Evolutionary conservation across 2,888 invertebrate species (phyloP).

Genomic region (Eurois occulta): DNA sequence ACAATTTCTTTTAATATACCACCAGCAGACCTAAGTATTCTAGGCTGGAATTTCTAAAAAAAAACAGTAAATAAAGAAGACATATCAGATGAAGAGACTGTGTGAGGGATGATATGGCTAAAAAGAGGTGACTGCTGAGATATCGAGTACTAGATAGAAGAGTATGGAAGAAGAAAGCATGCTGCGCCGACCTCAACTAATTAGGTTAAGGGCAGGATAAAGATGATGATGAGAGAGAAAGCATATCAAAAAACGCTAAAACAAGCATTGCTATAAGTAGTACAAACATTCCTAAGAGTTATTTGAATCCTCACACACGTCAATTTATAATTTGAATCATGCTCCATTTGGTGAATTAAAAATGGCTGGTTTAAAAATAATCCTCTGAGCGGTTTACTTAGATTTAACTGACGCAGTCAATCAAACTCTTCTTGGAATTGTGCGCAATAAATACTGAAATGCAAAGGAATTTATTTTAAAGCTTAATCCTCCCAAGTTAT

Average conservation of each 20-base stretch:
- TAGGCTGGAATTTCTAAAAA: background rate
- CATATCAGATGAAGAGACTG: background rate
- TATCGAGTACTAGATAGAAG: background rate
- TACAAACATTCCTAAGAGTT: background rate
- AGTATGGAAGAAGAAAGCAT: background rate
- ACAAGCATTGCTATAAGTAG: background rate
- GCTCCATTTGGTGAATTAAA: conserved; percentile 17
- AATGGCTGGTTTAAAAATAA: conserved; percentile 20
- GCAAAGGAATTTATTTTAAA: conserved; percentile 10
- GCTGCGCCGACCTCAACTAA: background rate
- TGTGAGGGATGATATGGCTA: background rate
- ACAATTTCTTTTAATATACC: background rate
- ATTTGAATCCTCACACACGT: conserved; percentile 17
- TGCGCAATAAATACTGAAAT: conserved; percentile 35
- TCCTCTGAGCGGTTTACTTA: conserved; percentile 14
- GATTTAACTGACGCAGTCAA: conserved; percentile 25
- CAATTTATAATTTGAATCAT: conserved; percentile 4
- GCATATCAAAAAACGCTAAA: background rate
- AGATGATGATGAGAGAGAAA: background rate
- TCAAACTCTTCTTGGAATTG: conserved; percentile 27
- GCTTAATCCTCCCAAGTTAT: conserved; percentile 9
- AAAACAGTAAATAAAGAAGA: background rate
- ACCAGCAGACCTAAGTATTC: background rate
- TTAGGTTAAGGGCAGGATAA: background rate
- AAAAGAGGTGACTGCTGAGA: background rate